Evolutionary conservation across 2,888 invertebrate genomes (phyloP), one percentile per base, ranked within the genome.

Genomic region (Caenorhabditis sp.): DNA sequence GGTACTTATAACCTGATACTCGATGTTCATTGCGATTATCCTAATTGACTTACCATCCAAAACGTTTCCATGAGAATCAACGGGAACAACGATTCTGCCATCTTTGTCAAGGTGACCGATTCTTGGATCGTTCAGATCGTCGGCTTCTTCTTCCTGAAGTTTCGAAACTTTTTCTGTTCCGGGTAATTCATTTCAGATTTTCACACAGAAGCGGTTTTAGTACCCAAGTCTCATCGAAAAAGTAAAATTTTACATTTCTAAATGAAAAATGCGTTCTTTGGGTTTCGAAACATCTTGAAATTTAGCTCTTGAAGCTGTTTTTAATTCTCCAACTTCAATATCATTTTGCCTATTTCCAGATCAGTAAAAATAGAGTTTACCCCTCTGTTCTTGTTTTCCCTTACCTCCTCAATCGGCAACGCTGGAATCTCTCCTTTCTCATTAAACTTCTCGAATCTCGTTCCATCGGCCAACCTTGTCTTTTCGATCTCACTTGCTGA

Each of bases 21-120:
- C n/a, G 1, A 31, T 26, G 5, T 24, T 38, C 8, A 16, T 0
- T 38, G 14, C 6, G 35, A 35, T 49, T 1, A 16, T 6, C n/a
- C 2, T 24, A 10, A 19, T 6, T 38, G 38, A 38, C 12, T 38
- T 38, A 79, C 79, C 74, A 54, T 49, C 24, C 44, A 82, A 24
- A 31, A 77, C 73, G 7, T 56, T 59, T 58, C 82, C 77, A 49
- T 82, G 14, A 22, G 59, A 54, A 69, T 79, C 82, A 38, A 82
- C 74, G n/a, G 82, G 82, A 6, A 82, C 58, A 0, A 54, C 12
- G 19, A 82, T 69, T 22, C 26, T 49, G 12, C 82, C 82, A 38
- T 56, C 19, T 16, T 74, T 51, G 16, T 76, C 68, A 0, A 82
- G 14, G 28, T 74, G 59, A 26, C 82, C 82, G 47, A 82, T 74